Evolutionary conservation across 2,888 invertebrate species (phyloP).

Genomic region (Latheticus oryzae): DNA sequence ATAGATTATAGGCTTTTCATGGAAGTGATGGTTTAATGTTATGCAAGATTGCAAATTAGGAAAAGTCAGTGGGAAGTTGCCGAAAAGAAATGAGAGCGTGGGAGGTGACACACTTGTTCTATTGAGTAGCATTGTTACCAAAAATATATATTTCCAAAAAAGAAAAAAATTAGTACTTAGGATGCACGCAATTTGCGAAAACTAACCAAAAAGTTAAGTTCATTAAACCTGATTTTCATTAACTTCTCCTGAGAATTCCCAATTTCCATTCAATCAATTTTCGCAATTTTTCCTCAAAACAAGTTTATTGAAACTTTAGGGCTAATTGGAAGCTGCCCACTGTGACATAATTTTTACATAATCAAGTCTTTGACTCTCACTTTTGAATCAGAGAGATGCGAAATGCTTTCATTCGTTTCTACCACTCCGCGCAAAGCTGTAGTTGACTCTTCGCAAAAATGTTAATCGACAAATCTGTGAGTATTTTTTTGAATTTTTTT

Average conservation of each 20-base stretch:
- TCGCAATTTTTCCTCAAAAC: background rate
- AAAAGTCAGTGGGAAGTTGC: conserved; percentile 33
- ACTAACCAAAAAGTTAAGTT: background rate
- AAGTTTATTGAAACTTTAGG: background rate
- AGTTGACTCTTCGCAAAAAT: no score
- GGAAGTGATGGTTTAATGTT: conserved; percentile 3
- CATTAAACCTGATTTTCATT: no score
- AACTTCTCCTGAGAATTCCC: background rate
- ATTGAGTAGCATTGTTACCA: conserved; percentile 2
- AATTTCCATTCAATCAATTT: conserved; percentile 1
- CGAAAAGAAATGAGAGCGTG: conserved; percentile 29
- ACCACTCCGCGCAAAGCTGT: conserved; percentile 6
- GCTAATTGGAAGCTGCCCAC: background rate
- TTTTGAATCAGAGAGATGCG: conserved; percentile 15
- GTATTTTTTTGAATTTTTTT: background rate
- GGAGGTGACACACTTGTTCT: conserved; percentile 29
- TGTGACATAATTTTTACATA: conserved; percentile 27
- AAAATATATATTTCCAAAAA: background rate
- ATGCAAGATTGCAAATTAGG: conserved; percentile 25
- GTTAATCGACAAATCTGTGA: no score
- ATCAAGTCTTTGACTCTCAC: conserved; percentile 26
- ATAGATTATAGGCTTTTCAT: conserved; percentile 1
- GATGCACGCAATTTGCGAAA: no score
- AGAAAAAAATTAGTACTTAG: no score
- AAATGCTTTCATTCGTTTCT: conserved; percentile 36